Base-by-base conservation (phyloP, 2,113 vertebrate species). In the Lethenteron reissneri region DNA sequence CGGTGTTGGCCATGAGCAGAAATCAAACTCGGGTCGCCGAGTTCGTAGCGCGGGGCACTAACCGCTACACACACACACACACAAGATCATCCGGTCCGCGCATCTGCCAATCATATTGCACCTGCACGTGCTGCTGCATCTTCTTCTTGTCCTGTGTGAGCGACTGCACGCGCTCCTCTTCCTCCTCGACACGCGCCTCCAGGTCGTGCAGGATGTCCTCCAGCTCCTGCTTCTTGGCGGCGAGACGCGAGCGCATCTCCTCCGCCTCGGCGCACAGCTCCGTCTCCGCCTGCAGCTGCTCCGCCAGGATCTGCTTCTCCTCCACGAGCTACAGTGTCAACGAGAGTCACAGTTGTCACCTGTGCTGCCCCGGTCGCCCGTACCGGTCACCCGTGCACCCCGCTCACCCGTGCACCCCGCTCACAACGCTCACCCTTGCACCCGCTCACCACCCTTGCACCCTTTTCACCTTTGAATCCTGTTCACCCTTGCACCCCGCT, bases 101-200 rank as follows among this genome's bases (percentile, higher is more conserved):
- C 41, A 41, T 41, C 41, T 41, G 41, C 41, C 41, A 41, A 41
- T 41, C 41, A 41, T 41, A 41, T 41, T 11, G 14, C 75, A 96
- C 94, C 88, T 97, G 92, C 72, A 99, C 86, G 73, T 99, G 92
- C 0, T 87, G 78, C 77, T 97, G 91, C 91, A 96, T 96, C 79
- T 95, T 97, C 80, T 96, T 99, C 79, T 95, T 99, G 77, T 99
- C 92, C 57, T 91, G 95, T 78, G 92, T 89, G 77, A 96, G 68
- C 70, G 84, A 84, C 76, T 96, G 92, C 81, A 88, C 97, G 77
- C 92, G 82, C 77, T 99, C 94, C 74, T 99, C 94, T 70, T 99
- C 94, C 64, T 99, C 94, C 76, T 99, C 94, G 57, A 99, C 89
- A 11, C 94, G 82, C 5, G 92, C 94, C 77, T 99, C 94, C 75